A percentile compares a stretch with the other conserved stretches of the same genome.
Evolutionary conservation across 2,888 invertebrate species (phyloP).

Genomic region (Drosophila ezoana): DNA sequence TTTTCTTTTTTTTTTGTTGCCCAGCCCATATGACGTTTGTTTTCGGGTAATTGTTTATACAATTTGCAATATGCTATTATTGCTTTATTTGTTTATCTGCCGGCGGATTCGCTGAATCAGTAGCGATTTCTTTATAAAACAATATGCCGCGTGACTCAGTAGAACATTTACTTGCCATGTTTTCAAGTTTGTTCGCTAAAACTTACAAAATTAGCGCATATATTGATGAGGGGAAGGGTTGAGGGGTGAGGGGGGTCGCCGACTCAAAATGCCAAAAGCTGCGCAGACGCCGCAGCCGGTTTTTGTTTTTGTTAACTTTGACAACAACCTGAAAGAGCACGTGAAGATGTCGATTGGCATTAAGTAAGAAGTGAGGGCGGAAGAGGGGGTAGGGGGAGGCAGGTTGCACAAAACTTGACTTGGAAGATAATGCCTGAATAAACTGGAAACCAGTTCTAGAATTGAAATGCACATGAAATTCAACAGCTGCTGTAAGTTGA

Average conservation of each 20-base stretch:
- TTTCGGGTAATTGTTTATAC: constrained; percentile 11
- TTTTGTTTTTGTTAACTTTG: constrained; percentile 28
- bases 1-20: neutral
- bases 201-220: constrained; percentile 56
- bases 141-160: constrained; percentile 51
- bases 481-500: neutral
- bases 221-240: neutral
- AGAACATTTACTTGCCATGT: constrained; percentile 26
- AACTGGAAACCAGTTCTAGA: constrained; percentile 34
- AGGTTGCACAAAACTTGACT: constrained; percentile 16
- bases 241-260: neutral
- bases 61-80: constrained; percentile 8
- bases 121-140: constrained; percentile 2
- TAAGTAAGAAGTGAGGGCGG: constrained; percentile 2
- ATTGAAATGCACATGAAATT: constrained; percentile 4
- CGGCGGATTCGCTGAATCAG: constrained; percentile 14
- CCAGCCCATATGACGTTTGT: neutral
- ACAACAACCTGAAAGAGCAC: constrained; percentile 22
- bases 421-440: constrained; percentile 18
- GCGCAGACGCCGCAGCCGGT: constrained; percentile 53
- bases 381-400: neutral
- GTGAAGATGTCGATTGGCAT: constrained; percentile 34
- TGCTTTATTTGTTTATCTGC: constrained; percentile 18
- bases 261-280: constrained; percentile 65
- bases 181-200: constrained; percentile 21